Evolutionary conservation across 1,140 invertebrate species (phyloP).

Genomic region (Odontomachus brunneus): DNA sequence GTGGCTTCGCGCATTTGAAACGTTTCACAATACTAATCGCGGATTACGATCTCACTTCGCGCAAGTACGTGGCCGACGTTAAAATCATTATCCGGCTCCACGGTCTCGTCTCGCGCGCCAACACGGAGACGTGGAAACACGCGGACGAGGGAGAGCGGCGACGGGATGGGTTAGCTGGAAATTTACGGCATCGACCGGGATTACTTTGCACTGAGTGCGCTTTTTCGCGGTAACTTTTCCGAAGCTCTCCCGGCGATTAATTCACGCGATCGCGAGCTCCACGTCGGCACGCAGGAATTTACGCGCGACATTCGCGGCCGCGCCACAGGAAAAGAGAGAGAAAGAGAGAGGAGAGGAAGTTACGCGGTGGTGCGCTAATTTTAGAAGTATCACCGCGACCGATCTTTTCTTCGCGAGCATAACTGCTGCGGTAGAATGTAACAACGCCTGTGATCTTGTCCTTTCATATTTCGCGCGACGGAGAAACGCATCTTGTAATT

Average conservation of each 20-base stretch:
- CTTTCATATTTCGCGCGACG: conserved; percentile 27
- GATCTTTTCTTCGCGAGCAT: conserved; percentile 50
- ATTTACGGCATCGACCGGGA: conserved; percentile 44
- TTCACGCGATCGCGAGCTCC: conserved; percentile 43
- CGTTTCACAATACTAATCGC: neutral
- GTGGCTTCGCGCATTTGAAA: neutral
- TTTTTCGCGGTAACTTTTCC: conserved; percentile 47
- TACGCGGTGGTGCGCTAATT: conserved; percentile 40
- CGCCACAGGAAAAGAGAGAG: conserved; percentile 8
- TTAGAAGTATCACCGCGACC: conserved; percentile 55
- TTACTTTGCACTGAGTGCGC: conserved; percentile 43
- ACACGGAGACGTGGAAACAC: neutral
- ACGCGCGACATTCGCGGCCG: conserved; percentile 47
- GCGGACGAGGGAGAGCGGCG: conserved; percentile 23
- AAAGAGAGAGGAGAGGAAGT: conserved; percentile 21
- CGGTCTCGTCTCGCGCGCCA: too few species aligned
- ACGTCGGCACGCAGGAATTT: conserved; percentile 57
- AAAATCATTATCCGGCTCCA: conserved; percentile 40
- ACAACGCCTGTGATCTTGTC: conserved; percentile 31
- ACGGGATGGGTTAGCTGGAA: conserved; percentile 19
- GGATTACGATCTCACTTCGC: neutral
- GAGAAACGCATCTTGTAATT: conserved; percentile 24
- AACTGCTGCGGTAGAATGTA: conserved; percentile 39
- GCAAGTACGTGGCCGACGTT: neutral
- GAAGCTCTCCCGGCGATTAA: conserved; percentile 51